phyloP scores from a whole-genome alignment of 2,113 vertebrate genomes.

The Cinclus cinclus region DNA sequence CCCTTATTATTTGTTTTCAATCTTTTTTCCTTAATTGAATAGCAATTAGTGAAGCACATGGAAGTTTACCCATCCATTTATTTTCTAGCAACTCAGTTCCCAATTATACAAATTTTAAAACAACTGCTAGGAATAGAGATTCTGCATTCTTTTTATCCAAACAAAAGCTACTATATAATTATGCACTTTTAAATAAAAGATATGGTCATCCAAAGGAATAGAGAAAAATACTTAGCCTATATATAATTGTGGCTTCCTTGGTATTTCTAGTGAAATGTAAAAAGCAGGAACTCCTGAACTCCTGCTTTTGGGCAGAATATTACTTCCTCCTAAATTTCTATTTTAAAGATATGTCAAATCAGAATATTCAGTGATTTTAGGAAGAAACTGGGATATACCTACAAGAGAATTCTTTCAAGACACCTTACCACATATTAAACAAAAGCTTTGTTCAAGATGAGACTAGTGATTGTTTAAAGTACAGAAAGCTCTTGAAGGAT shows the following conservation, averaged over 20 bases:
- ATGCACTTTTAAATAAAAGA: not conserved
- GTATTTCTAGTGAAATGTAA: not conserved
- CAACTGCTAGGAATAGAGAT: not conserved
- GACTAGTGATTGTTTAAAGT: not conserved
- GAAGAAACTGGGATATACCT: not conserved
- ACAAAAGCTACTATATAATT: not conserved
- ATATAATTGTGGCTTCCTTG: not conserved
- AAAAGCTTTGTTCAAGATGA: slow-evolving; percentile 8
- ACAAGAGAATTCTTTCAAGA: not conserved
- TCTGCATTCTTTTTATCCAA: not conserved
- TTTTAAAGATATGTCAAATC: not conserved
- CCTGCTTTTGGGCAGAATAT: not conserved
- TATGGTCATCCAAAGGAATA: not conserved
- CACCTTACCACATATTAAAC: not conserved
- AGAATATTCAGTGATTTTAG: not conserved
- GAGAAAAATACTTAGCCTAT: not conserved
- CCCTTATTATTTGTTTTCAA: not conserved
- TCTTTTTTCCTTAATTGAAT: not conserved
- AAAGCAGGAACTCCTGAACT: not conserved
- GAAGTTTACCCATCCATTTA: not conserved
- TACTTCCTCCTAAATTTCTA: not conserved
- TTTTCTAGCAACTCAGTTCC: not conserved
- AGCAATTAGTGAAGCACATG: not conserved
- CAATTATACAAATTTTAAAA: not conserved
- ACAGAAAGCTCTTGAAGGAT: slow-evolving; percentile 35